These are phyloP conservation scores for Microchrysa polita DNA, from an alignment of 2,888 invertebrate genomes.

Conservation along the genomic window DNA sequence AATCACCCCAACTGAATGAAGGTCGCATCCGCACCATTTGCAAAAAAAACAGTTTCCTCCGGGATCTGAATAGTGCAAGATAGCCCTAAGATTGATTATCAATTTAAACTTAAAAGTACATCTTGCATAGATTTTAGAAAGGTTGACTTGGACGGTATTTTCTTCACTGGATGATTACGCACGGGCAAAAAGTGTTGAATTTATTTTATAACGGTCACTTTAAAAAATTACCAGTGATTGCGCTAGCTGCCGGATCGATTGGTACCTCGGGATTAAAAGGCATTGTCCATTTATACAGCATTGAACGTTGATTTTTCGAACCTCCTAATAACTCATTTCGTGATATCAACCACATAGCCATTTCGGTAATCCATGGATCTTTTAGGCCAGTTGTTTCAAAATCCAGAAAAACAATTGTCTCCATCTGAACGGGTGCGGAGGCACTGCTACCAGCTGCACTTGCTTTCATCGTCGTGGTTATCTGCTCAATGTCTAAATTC, in stretches of 20 bases:
- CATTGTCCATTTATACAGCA: conserved; percentile 73
- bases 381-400: conserved; percentile 75
- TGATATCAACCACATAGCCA: conserved; percentile 73
- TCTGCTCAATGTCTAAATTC: not conserved
- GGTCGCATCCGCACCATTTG: too few relatives aligned
- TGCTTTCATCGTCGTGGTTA: not conserved
- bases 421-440: not conserved
- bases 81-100: too few relatives aligned
- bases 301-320: not conserved
- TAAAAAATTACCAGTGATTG: conserved; percentile 63
- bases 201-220: too few relatives aligned
- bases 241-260: conserved; percentile 54
- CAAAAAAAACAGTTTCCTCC: too few relatives aligned
- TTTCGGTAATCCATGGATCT: conserved; percentile 74
- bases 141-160: too few relatives aligned
- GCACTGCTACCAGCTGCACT: not conserved
- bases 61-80: too few relatives aligned
- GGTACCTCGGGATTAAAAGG: conserved; percentile 73
- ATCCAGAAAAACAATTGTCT: conserved; percentile 76
- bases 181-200: too few relatives aligned
- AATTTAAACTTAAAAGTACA: too few relatives aligned
- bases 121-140: too few relatives aligned
- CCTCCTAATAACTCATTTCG: conserved; percentile 64
- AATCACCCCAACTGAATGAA: too few relatives aligned
- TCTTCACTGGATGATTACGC: too few relatives aligned